Evolutionary conservation across 1,140 invertebrate genomes (phyloP), one percentile per base, ranked within the genome.

Genomic region (Brachionus sp.): DNA sequence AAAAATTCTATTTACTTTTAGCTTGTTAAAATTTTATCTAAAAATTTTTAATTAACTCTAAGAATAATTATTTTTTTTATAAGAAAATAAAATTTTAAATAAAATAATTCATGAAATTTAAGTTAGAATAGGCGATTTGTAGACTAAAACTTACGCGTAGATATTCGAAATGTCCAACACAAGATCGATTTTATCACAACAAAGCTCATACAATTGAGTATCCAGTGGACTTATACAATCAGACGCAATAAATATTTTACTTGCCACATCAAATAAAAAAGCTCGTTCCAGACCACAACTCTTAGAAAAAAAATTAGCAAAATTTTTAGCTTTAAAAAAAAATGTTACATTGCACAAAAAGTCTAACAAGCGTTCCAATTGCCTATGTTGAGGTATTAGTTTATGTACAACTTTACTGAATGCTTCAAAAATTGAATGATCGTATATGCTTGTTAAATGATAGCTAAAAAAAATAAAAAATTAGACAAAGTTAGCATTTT

Each of bases 391-490:
- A 66, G 95, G 96, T 87, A 99, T 98, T 83, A 99, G 90, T 89
- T 99, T 99, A 88, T 99, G 98, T 68, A 99, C 96, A 85, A 99
- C 97, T 93, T 99, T 99, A 86, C 95, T 98, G 89, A 99, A 99
- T 13, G 97, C 97, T 91, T 99, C 98, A 91, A 99, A 99, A 90
- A 99, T 99, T 83, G 97, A 98, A 88, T 99, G 97, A 90, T 99
- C 98, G 89, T 99, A 99, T 85, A 99, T 99, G 83, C 95, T 98
- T 12, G 98, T 99, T 50, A 99, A 90, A 89, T 99, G 96, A 39
- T 73, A 83, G 29, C 66, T 83, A 4, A 75, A 64, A 83, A 16
- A n/a, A 66, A 33, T 33, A 5, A 66, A 66, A 23, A 25, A 25
- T 29, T 4, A 10, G n/a, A 19, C 5, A 73, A 73, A 70, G n/a